A percentile compares a stretch with the other conserved stretches of the same genome.
Conservation (phyloP, 2,888 invertebrate species). For the Dichetophora obliterata region DNA sequence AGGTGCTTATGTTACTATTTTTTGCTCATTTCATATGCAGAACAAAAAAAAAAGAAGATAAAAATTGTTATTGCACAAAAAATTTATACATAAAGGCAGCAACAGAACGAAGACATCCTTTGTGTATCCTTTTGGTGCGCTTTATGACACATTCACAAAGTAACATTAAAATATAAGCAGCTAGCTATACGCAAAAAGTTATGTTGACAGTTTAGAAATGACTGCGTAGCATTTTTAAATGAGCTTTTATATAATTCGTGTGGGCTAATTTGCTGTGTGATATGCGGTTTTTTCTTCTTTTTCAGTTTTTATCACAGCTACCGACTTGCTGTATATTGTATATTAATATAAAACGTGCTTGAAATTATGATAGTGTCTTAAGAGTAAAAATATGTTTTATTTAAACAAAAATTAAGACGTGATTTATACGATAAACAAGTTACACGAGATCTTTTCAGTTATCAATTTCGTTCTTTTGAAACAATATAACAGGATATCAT, state of each 20-base stretch:
- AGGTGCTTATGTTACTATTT: slow-evolving; percentile 12
- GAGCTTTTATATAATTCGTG: neutral
- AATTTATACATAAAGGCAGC: neutral
- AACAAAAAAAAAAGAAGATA: neutral
- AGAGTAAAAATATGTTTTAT: neutral
- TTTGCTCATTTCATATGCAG: slow-evolving; percentile 23
- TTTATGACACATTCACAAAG: neutral
- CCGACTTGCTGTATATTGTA: neutral
- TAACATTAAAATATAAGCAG: neutral
- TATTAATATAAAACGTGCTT: slow-evolving; percentile 32
- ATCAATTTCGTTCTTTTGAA: too few relatives aligned
- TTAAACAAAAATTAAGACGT: too few relatives aligned
- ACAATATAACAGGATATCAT: too few relatives aligned
- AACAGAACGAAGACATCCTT: slow-evolving; percentile 21
- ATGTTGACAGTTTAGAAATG: slow-evolving; percentile 26
- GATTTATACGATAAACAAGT: too few relatives aligned
- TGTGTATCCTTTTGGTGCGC: slow-evolving; percentile 10
- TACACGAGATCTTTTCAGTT: too few relatives aligned
- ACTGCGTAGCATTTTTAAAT: slow-evolving; percentile 7
- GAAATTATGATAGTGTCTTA: neutral
- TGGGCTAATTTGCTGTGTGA: neutral
- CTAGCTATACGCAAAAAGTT: slow-evolving; percentile 12
- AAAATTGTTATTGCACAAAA: slow-evolving; percentile 15
- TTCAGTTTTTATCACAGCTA: neutral
- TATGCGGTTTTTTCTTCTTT: neutral